Percentiles rank a stretch among this genome's conserved stretches.
These are phyloP conservation scores for Aurelia sp. DNA, from an alignment of 30 jellyfish, hydroid and myxozoan genomes.

Conservation along the genomic window DNA sequence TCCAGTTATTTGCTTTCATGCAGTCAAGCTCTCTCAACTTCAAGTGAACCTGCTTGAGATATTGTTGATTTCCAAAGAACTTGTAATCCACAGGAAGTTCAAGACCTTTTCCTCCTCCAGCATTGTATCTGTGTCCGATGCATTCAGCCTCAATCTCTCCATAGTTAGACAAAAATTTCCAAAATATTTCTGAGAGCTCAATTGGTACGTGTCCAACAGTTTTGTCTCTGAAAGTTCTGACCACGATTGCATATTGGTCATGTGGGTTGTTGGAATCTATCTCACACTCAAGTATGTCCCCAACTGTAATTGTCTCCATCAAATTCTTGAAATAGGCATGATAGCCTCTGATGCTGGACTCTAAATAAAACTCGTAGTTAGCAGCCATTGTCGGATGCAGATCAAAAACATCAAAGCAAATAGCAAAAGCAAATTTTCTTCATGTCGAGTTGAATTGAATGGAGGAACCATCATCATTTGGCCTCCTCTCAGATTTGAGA, in stretches of 20 bases:
- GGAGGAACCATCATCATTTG: conserved; percentile 3
- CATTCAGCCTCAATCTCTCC: too few species aligned
- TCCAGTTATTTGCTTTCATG: conserved; percentile 19
- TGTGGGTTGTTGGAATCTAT: conserved; percentile 19
- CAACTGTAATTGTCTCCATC: conserved; percentile 3
- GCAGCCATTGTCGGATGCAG: background rate
- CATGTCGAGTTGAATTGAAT: background rate
- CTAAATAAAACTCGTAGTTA: conserved; percentile 8
- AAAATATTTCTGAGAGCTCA: conserved; percentile 15
- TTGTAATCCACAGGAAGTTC: background rate
- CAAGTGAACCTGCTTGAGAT: conserved; percentile 46
- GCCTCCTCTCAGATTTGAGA: background rate
- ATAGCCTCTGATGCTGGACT: conserved; percentile 20
- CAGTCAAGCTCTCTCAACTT: background rate
- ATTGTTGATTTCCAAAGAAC: conserved; percentile 31
- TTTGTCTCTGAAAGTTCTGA: conserved; percentile 14
- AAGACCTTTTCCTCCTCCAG: too few species aligned
- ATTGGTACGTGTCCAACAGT: conserved; percentile 1
- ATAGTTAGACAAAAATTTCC: background rate
- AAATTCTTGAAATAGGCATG: conserved; percentile 5
- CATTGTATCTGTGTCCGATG: too few species aligned
- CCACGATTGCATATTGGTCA: conserved; percentile 16
- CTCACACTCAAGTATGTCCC: conserved; percentile 21
- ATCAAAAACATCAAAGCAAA: background rate
- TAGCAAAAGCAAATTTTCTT: background rate